Base-by-base conservation (phyloP, 64 coral and sea anemone species). In the Porites lutea region DNA sequence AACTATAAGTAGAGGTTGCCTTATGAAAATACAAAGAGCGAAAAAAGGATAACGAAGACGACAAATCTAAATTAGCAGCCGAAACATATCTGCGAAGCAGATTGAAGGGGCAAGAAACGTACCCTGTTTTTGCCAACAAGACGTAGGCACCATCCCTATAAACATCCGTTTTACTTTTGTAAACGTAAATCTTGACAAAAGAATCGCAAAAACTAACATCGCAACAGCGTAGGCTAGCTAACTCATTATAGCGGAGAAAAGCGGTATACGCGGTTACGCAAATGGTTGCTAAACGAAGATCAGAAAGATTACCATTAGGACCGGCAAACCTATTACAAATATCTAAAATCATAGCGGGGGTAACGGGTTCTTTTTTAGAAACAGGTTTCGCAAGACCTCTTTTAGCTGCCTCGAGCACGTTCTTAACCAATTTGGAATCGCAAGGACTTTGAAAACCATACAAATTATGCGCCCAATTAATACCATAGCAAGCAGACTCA, bases 111-210 rank as follows among this genome's bases (percentile, higher is more conserved):
- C 74, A 79, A 89, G 88, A 75, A 54, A 75, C 71, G 1, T 2
- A 76, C 52, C 59, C 80, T 48, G 80, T 75, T 62, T 92, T 86
- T 54, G 82, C 82, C 82, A 92, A 86, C 70, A 92, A 54, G 21
- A 92, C 70, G 46, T 78, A 37, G 82, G 82, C 90, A n/a, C 90
- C 90, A 68, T 86, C 91, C 59, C 91, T 92, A 52, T 86, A 92
- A 78, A 87, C 71, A 77, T 87, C 91, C 2, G 91, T 78, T 86
- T 92, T 92, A 59, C 91, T 87, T 47, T 87, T 77, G 15, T 52
- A 65, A 52, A 92, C 62, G 64, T 92, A 92, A 54, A 92, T 66
- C 69, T 77, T 59, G 14, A 87, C 91, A 87, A 79, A 78, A 63
- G 53, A 44, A 65, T 79, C 73, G 46, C 23, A 74, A 16, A 88